Evolutionary conservation across 2,888 invertebrate species (phyloP).

Genomic region (Teinopalpus imperialis): DNA sequence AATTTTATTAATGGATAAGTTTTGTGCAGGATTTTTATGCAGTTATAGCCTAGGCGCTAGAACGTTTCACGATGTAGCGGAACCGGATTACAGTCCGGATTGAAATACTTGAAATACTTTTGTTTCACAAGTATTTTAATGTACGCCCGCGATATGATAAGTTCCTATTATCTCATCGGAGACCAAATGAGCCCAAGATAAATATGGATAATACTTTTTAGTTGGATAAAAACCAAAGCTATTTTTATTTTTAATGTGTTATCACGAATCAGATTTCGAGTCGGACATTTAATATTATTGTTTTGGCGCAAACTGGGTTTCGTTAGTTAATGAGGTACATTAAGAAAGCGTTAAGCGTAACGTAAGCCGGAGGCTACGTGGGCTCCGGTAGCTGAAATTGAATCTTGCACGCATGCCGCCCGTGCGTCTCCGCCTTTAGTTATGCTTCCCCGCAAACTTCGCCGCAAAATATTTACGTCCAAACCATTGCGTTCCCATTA

Average conservation of each 20-base stretch:
- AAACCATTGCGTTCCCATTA: slow-evolving; percentile 1
- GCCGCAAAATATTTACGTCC: not conserved
- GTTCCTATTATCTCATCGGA: too few relatives aligned
- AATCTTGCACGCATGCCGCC: slow-evolving; percentile 65
- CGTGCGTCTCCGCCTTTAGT: slow-evolving; percentile 57
- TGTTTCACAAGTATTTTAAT: too few relatives aligned
- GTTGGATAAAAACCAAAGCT: too few relatives aligned
- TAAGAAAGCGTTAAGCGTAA: slow-evolving; percentile 52
- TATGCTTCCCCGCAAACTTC: slow-evolving; percentile 49
- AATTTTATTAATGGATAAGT: slow-evolving; percentile 25
- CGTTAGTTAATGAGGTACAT: slow-evolving; percentile 65
- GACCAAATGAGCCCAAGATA: too few relatives aligned
- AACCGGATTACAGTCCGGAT: too few relatives aligned
- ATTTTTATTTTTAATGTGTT: slow-evolving; percentile 21
- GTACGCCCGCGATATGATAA: too few relatives aligned
- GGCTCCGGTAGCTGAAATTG: slow-evolving; percentile 67
- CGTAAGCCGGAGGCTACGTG: slow-evolving; percentile 39
- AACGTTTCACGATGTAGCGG: too few relatives aligned
- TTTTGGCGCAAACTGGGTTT: slow-evolving; percentile 56
- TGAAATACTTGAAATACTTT: too few relatives aligned
- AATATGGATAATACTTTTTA: too few relatives aligned
- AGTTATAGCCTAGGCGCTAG: too few relatives aligned
- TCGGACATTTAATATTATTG: slow-evolving; percentile 44
- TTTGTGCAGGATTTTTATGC: slow-evolving; percentile 19
- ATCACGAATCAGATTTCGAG: slow-evolving; percentile 52